A percentile compares a stretch with the other conserved stretches of the same genome.
Evolutionary conservation across 2,113 vertebrate genomes (phyloP).

Genomic region (Malurus melanocephalus): DNA sequence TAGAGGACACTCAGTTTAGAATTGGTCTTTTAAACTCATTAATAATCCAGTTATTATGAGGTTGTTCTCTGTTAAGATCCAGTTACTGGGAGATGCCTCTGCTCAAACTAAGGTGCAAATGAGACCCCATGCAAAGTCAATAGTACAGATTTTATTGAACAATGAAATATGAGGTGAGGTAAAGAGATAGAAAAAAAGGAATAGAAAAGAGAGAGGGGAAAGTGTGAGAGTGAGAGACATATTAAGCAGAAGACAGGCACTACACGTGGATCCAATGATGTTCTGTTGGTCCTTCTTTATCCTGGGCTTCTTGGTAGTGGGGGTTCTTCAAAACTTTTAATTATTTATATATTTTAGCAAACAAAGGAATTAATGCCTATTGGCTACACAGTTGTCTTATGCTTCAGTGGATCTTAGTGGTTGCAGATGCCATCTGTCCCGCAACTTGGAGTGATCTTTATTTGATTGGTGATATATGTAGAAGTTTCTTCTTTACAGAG

Average conservation of each 20-base stretch:
- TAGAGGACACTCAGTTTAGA: neutral
- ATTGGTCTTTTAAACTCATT: neutral
- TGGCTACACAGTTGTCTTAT: neutral
- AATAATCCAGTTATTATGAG: neutral
- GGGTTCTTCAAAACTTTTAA: neutral
- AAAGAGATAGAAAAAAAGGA: neutral
- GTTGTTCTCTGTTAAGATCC: neutral
- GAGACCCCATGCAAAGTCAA: neutral
- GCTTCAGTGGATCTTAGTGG: neutral
- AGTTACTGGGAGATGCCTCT: neutral
- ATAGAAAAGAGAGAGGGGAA: neutral
- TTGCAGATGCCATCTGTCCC: too few species aligned
- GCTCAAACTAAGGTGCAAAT: neutral
- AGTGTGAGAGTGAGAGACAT: neutral
- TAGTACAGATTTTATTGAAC: neutral
- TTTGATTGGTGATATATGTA: neutral
- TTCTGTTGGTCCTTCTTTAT: neutral
- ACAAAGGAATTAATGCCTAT: neutral
- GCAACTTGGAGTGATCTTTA: neutral
- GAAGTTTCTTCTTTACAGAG: neutral
- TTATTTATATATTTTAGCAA: neutral
- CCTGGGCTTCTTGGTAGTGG: neutral
- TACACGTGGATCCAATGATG: neutral
- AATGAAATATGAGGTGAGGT: neutral
- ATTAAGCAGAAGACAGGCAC: neutral